Percentiles rank a stretch among this genome's conserved stretches.
Conservation (phyloP, 2,888 invertebrate species). For the Tenthredo notha region DNA sequence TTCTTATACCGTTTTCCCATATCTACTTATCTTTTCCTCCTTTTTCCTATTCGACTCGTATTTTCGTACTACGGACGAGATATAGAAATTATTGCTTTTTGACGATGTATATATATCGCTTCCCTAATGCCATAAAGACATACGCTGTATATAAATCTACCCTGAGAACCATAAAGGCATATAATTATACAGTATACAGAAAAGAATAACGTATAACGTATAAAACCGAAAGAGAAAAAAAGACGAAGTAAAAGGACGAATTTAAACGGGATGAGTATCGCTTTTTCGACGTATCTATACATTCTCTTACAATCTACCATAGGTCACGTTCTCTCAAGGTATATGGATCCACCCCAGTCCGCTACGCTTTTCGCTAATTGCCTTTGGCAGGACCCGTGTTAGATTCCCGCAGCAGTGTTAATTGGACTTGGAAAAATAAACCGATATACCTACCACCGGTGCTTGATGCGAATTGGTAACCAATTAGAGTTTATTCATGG, state of each 20-base stretch:
- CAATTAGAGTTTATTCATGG: slow-evolving; percentile 26
- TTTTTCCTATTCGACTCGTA: background rate
- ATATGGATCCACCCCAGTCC: slow-evolving; percentile 10
- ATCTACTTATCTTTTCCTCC: background rate
- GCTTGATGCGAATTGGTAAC: slow-evolving; percentile 1
- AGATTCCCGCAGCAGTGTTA: slow-evolving; percentile 26
- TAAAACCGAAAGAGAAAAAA: background rate
- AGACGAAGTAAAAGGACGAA: background rate
- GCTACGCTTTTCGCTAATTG: slow-evolving; percentile 34
- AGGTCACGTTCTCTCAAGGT: slow-evolving; percentile 31
- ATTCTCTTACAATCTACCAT: background rate
- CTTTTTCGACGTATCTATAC: background rate
- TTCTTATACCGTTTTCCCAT: slow-evolving; percentile 12
- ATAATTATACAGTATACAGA: no score
- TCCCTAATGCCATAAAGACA: no score
- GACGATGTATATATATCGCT: background rate
- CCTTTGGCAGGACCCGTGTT: slow-evolving; percentile 33
- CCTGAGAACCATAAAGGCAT: no score
- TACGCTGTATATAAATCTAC: no score
- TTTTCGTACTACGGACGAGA: background rate
- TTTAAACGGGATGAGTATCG: background rate
- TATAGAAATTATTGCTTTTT: slow-evolving; percentile 17
- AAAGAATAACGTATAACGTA: background rate
- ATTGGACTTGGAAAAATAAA: slow-evolving; percentile 48
- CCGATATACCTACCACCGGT: background rate